Base-by-base conservation (phyloP, 2,113 vertebrate species). In the Junco hyemalis region DNA sequence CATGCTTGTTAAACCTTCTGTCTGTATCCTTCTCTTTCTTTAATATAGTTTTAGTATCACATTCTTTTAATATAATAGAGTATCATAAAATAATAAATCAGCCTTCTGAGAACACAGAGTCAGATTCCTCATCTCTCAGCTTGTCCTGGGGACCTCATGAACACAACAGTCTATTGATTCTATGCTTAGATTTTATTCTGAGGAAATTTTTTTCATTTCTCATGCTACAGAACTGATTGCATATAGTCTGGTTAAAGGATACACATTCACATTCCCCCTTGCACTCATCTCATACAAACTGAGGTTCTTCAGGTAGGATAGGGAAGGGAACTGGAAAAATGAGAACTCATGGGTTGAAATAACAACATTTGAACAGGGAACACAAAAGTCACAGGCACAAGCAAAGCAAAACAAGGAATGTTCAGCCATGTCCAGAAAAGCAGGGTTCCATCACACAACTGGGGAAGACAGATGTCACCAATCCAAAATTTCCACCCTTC, bases 281-380 rank as follows among this genome's bases (percentile, higher is more conserved):
- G 19, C 5, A 68, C 20, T 60, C 38, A 51, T 3, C 24, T 72
- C 65, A 80, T 8, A 29, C 12, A 84, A 86, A 54, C 47, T 54
- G 35, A 84, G 9, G 11, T 44, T 81, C 35, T 74, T 64, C 57
- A 60, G 9, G 17, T 15, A n/a, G 11, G 21, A 40, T 54, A 22
- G 18, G 14, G 3, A 82, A 69, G 29, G 42, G 21, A 69, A 69
- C 3, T 40, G 25, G n/a, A 40, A 47, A 82, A 89, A 53, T 47
- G 21, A 53, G 29, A 47, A 47, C 4, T 11, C 0, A 0, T 19
- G 21, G 4, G 18, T 54, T 54, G 35, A 61, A 33, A 76, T 35
- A 82, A 60, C 24, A 11, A 29, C 17, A 47, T 12, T 31, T 61
- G 42, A 54, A 54, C 11, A 42, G 38, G n/a, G 18, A 69, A 76